Base-by-base conservation (phyloP, 2,888 invertebrate genomes). In the Pemphredon lugubris region DNA sequence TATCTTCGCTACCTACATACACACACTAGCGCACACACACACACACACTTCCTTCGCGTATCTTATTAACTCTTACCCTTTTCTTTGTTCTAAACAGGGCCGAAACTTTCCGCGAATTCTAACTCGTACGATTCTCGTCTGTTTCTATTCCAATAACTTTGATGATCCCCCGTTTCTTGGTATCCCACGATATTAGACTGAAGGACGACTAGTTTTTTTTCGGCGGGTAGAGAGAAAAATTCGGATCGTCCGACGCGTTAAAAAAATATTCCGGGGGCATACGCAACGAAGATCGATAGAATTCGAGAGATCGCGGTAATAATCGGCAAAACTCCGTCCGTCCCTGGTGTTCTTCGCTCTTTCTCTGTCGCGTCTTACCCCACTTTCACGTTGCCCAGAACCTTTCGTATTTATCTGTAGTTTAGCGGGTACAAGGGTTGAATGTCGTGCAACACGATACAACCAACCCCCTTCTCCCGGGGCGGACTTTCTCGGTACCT, bases 361-460 rank as follows among this genome's bases (percentile, higher is more conserved):
- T 51, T 70, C 63, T 61, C 32, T 58, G 39, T 48, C 66, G 42
- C 53, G 47, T 74, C 71, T 59, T 60, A 42, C 37, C 60, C 61
- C 71, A 72, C 59, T 73, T 73, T 73, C 58, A 64, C 76, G 78
- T 68, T 66, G 69, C 68, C 57, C 69, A 44, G 13, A 47, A 64
- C 37, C 47, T 64, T 76, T 75, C 77, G 70, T 75, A 84, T 81
- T 79, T 81, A 79, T 82, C 66, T 66, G 73, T 78, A 83, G 83
- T 83, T 84, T 83, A 79, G 59, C 75, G 73, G n/a, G 73, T 76
- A 79, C 81, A 79, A 78, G 81, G 81, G 80, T 84, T 82, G 81
- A 85, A 85, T 82, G 82, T 80, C 84, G 85, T 81, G 83, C 84
- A 83, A 86, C 85, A 84, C 86, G 86, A 86, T 84, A 86, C 77